These are phyloP conservation scores for Megalonaias nervosa DNA, from an alignment of 1,140 invertebrate genomes.

Conservation along the genomic window DNA sequence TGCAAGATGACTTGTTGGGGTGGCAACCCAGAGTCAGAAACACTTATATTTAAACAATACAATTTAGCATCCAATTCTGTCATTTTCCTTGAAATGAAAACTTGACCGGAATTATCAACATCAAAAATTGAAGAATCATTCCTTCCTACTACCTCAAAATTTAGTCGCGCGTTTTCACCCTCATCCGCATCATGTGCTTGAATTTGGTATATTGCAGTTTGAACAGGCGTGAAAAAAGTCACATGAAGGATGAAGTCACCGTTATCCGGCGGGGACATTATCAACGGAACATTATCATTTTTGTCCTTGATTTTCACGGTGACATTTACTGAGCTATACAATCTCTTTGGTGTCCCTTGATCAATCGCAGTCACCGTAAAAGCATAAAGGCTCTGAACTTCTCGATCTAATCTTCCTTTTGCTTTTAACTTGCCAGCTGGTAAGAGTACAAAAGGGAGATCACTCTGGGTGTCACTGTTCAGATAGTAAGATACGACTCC, in stretches of 20 bases:
- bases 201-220: slow-evolving; percentile 74
- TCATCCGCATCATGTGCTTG: slow-evolving; percentile 72
- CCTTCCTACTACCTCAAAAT: slow-evolving; percentile 82
- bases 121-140: slow-evolving; percentile 75
- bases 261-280: slow-evolving; percentile 55
- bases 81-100: slow-evolving; percentile 19
- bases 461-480: slow-evolving; percentile 82
- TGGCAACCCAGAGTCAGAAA: slow-evolving; percentile 20
- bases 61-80: slow-evolving; percentile 12
- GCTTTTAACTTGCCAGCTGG: slow-evolving; percentile 88
- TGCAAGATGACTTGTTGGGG: slow-evolving; percentile 4
- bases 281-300: slow-evolving; percentile 79
- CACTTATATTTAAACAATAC: slow-evolving; percentile 23
- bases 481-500: slow-evolving; percentile 72
- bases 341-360: slow-evolving; percentile 90
- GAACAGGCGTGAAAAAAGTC: slow-evolving; percentile 91
- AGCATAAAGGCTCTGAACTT: slow-evolving; percentile 83
- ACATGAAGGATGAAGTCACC: slow-evolving; percentile 80
- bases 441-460: slow-evolving; percentile 85
- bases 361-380: slow-evolving; percentile 91
- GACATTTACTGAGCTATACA: slow-evolving; percentile 86
- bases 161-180: slow-evolving; percentile 76
- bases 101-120: slow-evolving; percentile 28
- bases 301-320: slow-evolving; percentile 85
- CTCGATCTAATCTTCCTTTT: slow-evolving; percentile 83